Base-by-base conservation (phyloP, 2,888 invertebrate genomes). In the Arenicola marina region DNA sequence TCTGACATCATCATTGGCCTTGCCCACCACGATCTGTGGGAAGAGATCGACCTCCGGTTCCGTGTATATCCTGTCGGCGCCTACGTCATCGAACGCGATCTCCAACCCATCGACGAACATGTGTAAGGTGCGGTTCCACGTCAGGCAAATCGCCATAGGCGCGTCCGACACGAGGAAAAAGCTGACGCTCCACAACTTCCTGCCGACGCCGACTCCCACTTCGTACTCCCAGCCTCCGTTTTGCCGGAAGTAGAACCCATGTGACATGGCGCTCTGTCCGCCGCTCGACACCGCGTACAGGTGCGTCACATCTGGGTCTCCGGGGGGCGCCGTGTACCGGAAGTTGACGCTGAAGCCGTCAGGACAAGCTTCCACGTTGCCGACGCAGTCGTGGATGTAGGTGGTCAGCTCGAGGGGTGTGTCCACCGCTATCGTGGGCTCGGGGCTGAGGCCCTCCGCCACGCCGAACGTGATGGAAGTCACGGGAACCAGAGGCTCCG, bases 331-430 rank as follows among this genome's bases (percentile, higher is more conserved):
- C 54, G 73, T 74, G 51, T 76, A 59, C 75, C 73, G 73, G 31
- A 78, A 59, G 18, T 67, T 63, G 0, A 80, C 43, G 4, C 73
- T 75, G 34, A 81, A 65, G 21, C 81, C 81, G 4, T 71, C 58
- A 0, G 45, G 26, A 67, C 81, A 81, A 4, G 57, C 61, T 3
- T 66, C 63, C 54, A 81, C 51, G 69, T 80, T 74, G n/a, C 79
- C 79, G n/a, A 78, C 66, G 61, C 81, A 81, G 73, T 77, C 75
- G 61, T 79, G 75, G 0, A 76, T 76, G 63, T 70, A 77, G 28
- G 71, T 62, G 26, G 76, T 78, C 7, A 81, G 66, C 45, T n/a
- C 31, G 18, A 33, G 28, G 44, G n/a, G n/a, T n/a, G n/a, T n/a
- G n/a, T n/a, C n/a, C n/a, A n/a, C n/a, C n/a, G n/a, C n/a, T n/a